Evolutionary conservation across 2,888 invertebrate species (phyloP), one percentile per base, ranked within the genome.

Genomic region (Pogonocherus hispidulus): DNA sequence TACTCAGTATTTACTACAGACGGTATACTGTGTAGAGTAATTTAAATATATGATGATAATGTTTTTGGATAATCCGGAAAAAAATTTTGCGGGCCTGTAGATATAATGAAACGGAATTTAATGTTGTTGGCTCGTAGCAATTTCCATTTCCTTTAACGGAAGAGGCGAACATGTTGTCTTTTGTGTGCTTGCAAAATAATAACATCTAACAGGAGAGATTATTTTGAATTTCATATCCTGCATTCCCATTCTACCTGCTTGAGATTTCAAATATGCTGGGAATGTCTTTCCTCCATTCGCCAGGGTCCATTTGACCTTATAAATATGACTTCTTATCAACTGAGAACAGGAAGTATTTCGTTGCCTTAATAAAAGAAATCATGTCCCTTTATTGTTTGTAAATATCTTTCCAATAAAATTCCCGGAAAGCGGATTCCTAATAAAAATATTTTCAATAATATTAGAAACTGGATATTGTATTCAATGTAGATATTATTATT

Each of bases 181-280:
- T 76, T 73, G 74, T 75, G 68, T 67, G 70, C 70, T 72, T 57
- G 32, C 65, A 63, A 68, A 72, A 72, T 72, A 74, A 71, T 71
- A 74, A 72, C 68, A 70, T 72, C 70, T 67, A 63, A 71, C 66
- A 52, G 63, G 63, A 59, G 66, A 67, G 73, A 76, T 77, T 74
- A 75, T 77, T 76, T 77, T 74, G 76, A 72, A 67, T 72, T 70
- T 69, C 72, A 74, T 74, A 76, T 76, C 72, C 70, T 68, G 70
- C 74, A 75, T 76, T 74, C 74, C 73, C 74, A 69, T 72, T 65
- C 71, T 74, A 75, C 74, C 76, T 77, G 75, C 69, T 74, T 72
- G 76, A 72, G 69, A 77, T 77, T 77, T 75, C 76, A 69, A 63
- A 70, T 74, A 72, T 74, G 71, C 71, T 69, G 51, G 64, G 67